Evolutionary conservation across 2,113 vertebrate species (phyloP), one percentile per base, ranked within the genome.

Genomic region (Acrocephalus arundinaceus): DNA sequence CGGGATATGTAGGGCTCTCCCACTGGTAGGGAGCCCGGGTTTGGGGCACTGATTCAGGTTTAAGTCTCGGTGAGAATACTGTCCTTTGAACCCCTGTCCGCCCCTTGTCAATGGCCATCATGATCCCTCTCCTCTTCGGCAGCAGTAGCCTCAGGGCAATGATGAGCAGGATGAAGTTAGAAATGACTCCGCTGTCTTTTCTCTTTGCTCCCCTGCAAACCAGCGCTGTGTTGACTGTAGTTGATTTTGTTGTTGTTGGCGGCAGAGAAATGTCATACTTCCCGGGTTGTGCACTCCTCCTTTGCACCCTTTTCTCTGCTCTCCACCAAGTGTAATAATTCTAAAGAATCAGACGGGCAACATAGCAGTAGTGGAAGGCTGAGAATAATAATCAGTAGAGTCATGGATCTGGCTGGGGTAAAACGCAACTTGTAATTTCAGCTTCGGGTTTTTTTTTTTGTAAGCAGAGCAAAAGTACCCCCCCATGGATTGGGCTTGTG

Each of bases 311-410:
- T 96, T 96, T 97, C 98, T 97, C 94, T 97, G 98, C 97, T 96
- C 80, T 97, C 96, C 97, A 98, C 98, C 97, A 97, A 97, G 97
- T 96, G 94, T 98, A 97, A 96, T 94, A 86, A 79, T 91, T 85
- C 17, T 93, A 45, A 92, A 88, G 43, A 92, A 96, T 86, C 87
- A 96, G 96, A 96, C 97, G 90, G 98, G 96, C 97, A 97, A 97
- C 98, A 97, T 98, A 98, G 98, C 98, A 98, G 94, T 98, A 99
- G 98, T 86, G 96, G 94, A 98, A 98, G 98, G 97, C 98, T 98
- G 97, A 98, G 94, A 96, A 97, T 94, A 96, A 96, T 98, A 95
- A 97, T 97, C 97, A 96, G 97, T 94, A 84, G 97, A 97, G 98
- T 98, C 97, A 98, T 98, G 98, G 91, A 76, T 97, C 93, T 97